Base-by-base conservation (phyloP, 1,140 invertebrate species). In the Bombus terrestris region DNA sequence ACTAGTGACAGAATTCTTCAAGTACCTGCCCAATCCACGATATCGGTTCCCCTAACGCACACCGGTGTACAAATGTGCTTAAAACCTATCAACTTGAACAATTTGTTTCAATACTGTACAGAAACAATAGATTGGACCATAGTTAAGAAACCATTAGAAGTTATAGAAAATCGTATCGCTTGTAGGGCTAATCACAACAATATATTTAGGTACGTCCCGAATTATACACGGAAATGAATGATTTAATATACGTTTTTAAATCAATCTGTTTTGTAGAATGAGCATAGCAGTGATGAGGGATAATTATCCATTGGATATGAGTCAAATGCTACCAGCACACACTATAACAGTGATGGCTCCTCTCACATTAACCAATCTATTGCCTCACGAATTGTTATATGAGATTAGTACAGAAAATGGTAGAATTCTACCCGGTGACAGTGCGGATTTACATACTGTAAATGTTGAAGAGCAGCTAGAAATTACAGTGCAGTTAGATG, bases 321-420 rank as follows among this genome's bases (percentile, higher is more conserved):
- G 87, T 35, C 92, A 93, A 85, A 92, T 95, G 18, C 96, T 98
- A 77, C 98, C 98, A 37, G 98, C 97, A 0, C 99, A 99, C 94
- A 97, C 97, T 13, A 97, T 99, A 77, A 97, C 96, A 12, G 94
- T 99, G 39, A 93, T 98, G 82, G 97, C 98, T 43, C 98, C 98
- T 2, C 95, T 99, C 1, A 97, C 97, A 32, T 91, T 99, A 92
- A 96, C 96, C 47, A 98, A 98, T 96, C 94, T 98, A 88, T 95
- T 98, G 80, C 97, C 97, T 9, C 96, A 97, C 83, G 97, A 98
- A 92, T 91, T 98, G 72, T 95, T 96, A 72, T 98, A 96, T 92
- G 96, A 96, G 89, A 94, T 96, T n/a, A 92, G 90, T n/a, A 92
- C 92, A 13, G 95, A 95, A 75, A 95, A 90, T 68, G 97, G 97